These are phyloP conservation scores for Euschistus heros DNA, from an alignment of 1,140 invertebrate species.

Conservation along the genomic window DNA sequence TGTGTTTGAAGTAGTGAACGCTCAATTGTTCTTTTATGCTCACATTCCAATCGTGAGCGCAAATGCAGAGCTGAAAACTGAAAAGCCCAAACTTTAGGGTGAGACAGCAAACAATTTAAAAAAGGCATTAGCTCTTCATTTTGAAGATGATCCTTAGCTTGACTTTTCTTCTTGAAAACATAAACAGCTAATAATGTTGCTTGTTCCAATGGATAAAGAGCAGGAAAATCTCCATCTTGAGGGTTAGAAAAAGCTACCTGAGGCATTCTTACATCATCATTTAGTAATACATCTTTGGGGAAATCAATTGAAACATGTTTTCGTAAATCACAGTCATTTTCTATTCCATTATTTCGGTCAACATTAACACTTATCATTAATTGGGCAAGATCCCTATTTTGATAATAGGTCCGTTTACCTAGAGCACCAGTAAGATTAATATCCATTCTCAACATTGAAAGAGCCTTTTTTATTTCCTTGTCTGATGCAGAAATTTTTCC, in stretches of 20 bases:
- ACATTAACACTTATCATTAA: slow-evolving; percentile 55
- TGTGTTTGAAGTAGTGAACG: slow-evolving; percentile 65
- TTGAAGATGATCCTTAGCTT: slow-evolving; percentile 63
- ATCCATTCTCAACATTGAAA: slow-evolving; percentile 49
- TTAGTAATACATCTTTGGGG: slow-evolving; percentile 48
- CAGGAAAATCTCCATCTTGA: slow-evolving; percentile 39
- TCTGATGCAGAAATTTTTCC: slow-evolving; percentile 56
- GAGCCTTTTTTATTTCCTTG: slow-evolving; percentile 50
- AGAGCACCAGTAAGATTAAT: slow-evolving; percentile 39
- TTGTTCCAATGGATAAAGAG: slow-evolving; percentile 65
- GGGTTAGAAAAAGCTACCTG: slow-evolving; percentile 58
- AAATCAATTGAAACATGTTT: slow-evolving; percentile 30
- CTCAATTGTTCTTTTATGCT: slow-evolving; percentile 68
- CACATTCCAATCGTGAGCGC: slow-evolving; percentile 64
- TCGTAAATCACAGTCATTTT: slow-evolving; percentile 25
- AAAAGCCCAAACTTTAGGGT: slow-evolving; percentile 39
- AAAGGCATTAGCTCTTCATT: slow-evolving; percentile 72
- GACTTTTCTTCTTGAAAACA: slow-evolving; percentile 53
- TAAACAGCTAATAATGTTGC: slow-evolving; percentile 60
- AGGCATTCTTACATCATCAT: slow-evolving; percentile 77
- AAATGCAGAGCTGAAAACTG: slow-evolving; percentile 39
- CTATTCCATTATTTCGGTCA: slow-evolving; percentile 34
- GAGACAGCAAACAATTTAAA: slow-evolving; percentile 42
- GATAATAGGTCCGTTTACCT: slow-evolving; percentile 82
- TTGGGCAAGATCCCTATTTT: slow-evolving; percentile 69